Base-by-base conservation (phyloP, 2,797 vertebrate species). In the Chelon labrosus region DNA sequence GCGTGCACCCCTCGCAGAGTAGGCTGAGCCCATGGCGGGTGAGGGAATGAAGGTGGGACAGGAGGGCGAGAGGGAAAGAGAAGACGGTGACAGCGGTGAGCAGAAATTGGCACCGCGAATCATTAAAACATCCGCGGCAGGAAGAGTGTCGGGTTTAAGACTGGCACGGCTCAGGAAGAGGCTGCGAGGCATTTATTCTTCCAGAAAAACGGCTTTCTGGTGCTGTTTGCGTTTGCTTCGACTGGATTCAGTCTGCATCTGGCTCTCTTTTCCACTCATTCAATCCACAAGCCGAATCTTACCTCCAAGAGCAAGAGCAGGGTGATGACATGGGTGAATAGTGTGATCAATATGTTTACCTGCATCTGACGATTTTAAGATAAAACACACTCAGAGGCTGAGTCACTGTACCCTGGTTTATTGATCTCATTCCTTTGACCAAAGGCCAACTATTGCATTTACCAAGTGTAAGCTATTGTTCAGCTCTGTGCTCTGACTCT, bases 311-410 rank as follows among this genome's bases (percentile, higher is more conserved):
- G 58, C 73, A 61, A 57, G 27, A 63, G 41, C 31, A 22, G 22
- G n/a, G 37, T 42, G 53, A 73, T 63, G 70, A 74, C 70, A 80
- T 27, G 62, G 54, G 47, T 41, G 73, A 79, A 71, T 2, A 54
- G 19, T 4, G 39, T 31, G 75, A 79, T 89, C 77, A 25, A 71
- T 83, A 57, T 84, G 80, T 82, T 83, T 77, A 68, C 72, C 81
- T 68, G 25, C 49, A 19, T 74, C 62, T 0, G 16, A 47, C 1
- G 5, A 64, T 71, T 81, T 83, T 51, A n/a, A 75, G 73, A 83
- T 84, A 74, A 88, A 82, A 71, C 54, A 20, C 75, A 31, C 3
- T 82, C 78, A 70, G 20, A 75, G 67, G 54, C 61, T 59, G 47
- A 85, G 71, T 67, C 75, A 69, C 50, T 54, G 42, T 52, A 53